These are phyloP conservation scores for Muricea muricata DNA, from an alignment of 92 coral and sea anemone species.

Conservation along the genomic window DNA sequence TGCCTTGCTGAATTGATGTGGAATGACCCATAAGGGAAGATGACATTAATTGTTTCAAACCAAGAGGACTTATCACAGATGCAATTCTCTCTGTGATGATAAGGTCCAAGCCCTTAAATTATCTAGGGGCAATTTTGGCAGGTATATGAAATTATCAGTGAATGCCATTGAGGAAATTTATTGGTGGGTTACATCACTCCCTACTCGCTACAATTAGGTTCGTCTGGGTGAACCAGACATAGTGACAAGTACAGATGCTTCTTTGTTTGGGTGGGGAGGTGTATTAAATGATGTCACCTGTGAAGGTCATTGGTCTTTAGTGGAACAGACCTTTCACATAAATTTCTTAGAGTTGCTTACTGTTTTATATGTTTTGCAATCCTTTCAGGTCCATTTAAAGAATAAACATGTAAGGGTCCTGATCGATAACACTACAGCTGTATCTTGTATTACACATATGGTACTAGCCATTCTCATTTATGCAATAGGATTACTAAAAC, in stretches of 20 bases:
- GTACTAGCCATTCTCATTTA: background rate
- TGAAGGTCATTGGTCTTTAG: conserved; percentile 49
- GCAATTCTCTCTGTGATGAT: too few relatives aligned
- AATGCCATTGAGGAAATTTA: conserved; percentile 16
- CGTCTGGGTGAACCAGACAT: conserved; percentile 36
- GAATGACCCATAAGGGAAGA: conserved; percentile 53
- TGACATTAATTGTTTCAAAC: too few relatives aligned
- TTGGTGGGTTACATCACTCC: conserved; percentile 50
- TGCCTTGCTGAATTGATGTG: conserved; percentile 27
- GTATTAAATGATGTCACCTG: conserved; percentile 45
- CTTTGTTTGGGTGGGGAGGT: conserved; percentile 59
- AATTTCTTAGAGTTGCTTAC: conserved; percentile 26
- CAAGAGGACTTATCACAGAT: too few relatives aligned
- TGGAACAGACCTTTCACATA: conserved; percentile 36
- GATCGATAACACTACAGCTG: conserved; percentile 9
- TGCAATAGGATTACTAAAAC: background rate
- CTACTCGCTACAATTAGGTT: conserved; percentile 25
- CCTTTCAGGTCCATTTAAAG: background rate
- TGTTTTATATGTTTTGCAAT: background rate
- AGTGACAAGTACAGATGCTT: conserved; percentile 54
- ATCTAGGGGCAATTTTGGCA: conserved; percentile 40
- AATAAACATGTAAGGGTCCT: background rate
- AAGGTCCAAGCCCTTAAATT: conserved; percentile 60
- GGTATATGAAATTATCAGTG: conserved; percentile 33
- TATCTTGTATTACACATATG: conserved; percentile 3